A percentile compares a stretch with the other conserved stretches of the same genome.
Conservation (phyloP, 2,113 vertebrate genomes). For the Cyanoderma ruficeps region DNA sequence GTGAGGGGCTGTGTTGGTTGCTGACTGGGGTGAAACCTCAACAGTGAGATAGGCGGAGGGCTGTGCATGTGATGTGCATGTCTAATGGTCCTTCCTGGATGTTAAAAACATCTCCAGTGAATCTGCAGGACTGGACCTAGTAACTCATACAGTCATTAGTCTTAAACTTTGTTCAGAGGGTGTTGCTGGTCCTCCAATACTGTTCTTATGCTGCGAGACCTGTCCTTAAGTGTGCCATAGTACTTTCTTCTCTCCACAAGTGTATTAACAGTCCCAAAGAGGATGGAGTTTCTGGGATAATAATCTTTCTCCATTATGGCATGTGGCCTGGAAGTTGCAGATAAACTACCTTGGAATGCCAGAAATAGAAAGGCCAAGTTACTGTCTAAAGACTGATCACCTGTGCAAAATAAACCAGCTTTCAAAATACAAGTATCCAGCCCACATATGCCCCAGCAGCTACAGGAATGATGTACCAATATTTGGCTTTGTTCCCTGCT, state of each 20-base stretch:
- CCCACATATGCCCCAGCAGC: not conserved
- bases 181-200: not conserved
- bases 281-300: not conserved
- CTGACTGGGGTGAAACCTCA: fast-evolving
- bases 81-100: not conserved
- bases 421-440: not conserved
- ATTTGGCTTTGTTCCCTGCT: not conserved
- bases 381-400: not conserved
- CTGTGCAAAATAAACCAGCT: not conserved
- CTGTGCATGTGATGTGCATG: not conserved
- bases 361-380: not conserved
- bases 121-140: not conserved
- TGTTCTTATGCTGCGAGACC: not conserved
- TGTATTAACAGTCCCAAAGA: not conserved
- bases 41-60: not conserved
- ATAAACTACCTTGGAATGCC: not conserved
- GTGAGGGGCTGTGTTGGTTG: not conserved
- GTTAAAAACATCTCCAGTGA: not conserved
- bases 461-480: not conserved
- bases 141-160: not conserved
- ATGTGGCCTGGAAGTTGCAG: not conserved
- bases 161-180: not conserved
- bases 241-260: not conserved
- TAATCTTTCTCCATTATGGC: fast-evolving
- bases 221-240: not conserved